A percentile compares a stretch with the other conserved stretches of the same genome.
These are phyloP conservation scores for Ctenosaura bakeri DNA, from an alignment of 2,797 vertebrate species.

Conservation along the genomic window DNA sequence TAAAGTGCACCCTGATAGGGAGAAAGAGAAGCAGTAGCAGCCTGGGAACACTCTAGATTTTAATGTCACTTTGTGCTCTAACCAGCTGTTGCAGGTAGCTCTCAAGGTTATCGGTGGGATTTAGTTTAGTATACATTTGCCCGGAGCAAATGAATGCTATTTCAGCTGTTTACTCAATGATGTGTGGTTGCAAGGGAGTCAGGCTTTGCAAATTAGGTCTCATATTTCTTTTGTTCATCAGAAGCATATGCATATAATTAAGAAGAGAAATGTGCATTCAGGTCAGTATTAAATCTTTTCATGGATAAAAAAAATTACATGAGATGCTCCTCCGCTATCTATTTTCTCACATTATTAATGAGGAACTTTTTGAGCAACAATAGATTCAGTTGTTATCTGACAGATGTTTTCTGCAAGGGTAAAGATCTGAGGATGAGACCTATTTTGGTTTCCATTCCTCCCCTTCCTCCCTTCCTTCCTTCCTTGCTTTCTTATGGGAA, in stretches of 20 bases:
- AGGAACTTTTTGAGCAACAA: neutral
- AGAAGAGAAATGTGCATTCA: slow-evolving; percentile 5
- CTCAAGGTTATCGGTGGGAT: slow-evolving; percentile 54
- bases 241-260: slow-evolving; percentile 30
- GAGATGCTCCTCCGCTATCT: neutral
- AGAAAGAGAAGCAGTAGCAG: slow-evolving; percentile 28
- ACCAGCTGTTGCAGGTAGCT: slow-evolving; percentile 64
- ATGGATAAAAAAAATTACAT: slow-evolving; percentile 3
- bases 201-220: slow-evolving; percentile 28
- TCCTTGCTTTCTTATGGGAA: neutral
- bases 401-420: neutral
- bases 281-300: slow-evolving; percentile 35
- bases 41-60: slow-evolving; percentile 32
- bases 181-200: slow-evolving; percentile 9
- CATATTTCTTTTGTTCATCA: slow-evolving; percentile 25
- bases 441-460: neutral
- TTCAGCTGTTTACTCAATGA: slow-evolving; percentile 35
- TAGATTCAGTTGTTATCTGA: slow-evolving; percentile 42
- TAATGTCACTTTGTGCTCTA: slow-evolving; percentile 57
- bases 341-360: slow-evolving; percentile 27
- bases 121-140: slow-evolving; percentile 51
- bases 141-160: slow-evolving; percentile 9
- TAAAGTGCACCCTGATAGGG: slow-evolving; percentile 62
- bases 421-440: slow-evolving; percentile 20
- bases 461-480: too few species aligned